Base-by-base conservation (phyloP, 2,888 invertebrate genomes). In the Heliconius ethilla region DNA sequence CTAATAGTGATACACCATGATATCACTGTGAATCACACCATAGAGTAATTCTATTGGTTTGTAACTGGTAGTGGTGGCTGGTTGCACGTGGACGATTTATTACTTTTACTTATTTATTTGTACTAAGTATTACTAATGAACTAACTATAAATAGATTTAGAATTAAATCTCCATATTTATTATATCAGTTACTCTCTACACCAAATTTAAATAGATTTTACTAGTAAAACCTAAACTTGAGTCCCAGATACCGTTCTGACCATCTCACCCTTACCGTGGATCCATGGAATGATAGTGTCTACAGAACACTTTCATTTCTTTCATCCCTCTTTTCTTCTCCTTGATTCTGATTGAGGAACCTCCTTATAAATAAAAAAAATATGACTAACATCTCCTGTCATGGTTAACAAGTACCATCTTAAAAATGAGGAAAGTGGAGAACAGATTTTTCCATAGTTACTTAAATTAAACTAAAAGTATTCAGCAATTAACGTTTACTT, bases 1-100 rank as follows among this genome's bases (percentile, higher is more conserved):
- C 72, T 59, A 51, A 72, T 72, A 29, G 70, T 45, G 51, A 11
- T 70, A 55, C 27, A 29, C 55, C 51, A 22, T 55, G 70, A 45
- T 45, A 70, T 70, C 29, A 27, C 55, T 55, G 29, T 70, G 55
- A 9, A 69, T 69, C 29, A 70, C 51, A 59, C 55, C 70, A 22
- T 59, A n/a, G 70, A 55, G 0, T 72, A 15, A 33, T 55, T 55
- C 29, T 72, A n/a, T 72, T 33, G 11, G 27, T 29, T 51, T 29
- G n/a, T 72, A 55, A 72, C 29, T 59, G 55, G 22, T 29, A 22
- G 13, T 59, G 55, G 22, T 29, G 13, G 13, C 22, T n/a, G 33
- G 29, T 33, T 55, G 29, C 55, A 55, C 55, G 55, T 72, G 29
- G 29, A 29, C 10, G 33, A 29, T 27, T 29, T 29, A 27, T 6